Percentiles rank a stretch among this genome's conserved stretches.
phyloP scores from a whole-genome alignment of 2,113 vertebrate species.

The Theristicus caerulescens region DNA sequence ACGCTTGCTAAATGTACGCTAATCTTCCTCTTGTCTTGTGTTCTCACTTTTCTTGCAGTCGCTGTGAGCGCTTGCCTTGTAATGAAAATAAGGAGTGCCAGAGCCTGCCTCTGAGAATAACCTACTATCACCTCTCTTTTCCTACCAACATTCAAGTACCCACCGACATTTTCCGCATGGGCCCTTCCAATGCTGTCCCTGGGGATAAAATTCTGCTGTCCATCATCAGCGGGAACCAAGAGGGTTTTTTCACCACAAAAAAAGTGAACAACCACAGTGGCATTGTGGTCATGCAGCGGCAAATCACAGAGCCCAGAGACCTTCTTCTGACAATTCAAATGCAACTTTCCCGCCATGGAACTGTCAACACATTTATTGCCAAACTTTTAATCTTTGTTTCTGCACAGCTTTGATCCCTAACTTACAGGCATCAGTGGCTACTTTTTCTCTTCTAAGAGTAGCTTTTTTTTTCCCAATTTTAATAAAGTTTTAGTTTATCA shows the following conservation, averaged over 20 bases:
- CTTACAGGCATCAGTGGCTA: neutral
- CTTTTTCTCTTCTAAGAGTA: neutral
- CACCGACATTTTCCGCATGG: slow-evolving; percentile 97
- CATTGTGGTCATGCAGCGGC: slow-evolving; percentile 85
- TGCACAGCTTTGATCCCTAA: slow-evolving; percentile 79
- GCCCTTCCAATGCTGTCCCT: slow-evolving; percentile 84
- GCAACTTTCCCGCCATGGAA: slow-evolving; percentile 84
- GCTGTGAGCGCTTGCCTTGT: slow-evolving; percentile 99
- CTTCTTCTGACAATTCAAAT: slow-evolving; percentile 90
- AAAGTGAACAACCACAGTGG: slow-evolving; percentile 82
- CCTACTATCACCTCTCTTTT: slow-evolving; percentile 97
- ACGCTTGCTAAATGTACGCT: slow-evolving; percentile 65
- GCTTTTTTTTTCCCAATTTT: neutral
- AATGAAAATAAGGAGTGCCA: slow-evolving; percentile 93
- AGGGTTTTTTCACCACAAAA: slow-evolving; percentile 86
- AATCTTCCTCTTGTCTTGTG: slow-evolving; percentile 74
- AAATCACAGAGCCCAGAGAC: slow-evolving; percentile 84
- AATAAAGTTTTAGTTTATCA: slow-evolving; percentile 74
- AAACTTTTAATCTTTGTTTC: slow-evolving; percentile 92
- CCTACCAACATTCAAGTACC: slow-evolving; percentile 93
- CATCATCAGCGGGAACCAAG: slow-evolving; percentile 90
- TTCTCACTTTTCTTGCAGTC: slow-evolving; percentile 89
- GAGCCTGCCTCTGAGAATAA: slow-evolving; percentile 95
- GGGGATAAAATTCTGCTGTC: slow-evolving; percentile 90
- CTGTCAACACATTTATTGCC: slow-evolving; percentile 85